These are phyloP conservation scores for Salarias fasciatus DNA, from an alignment of 2,797 vertebrate species.

Conservation along the genomic window DNA sequence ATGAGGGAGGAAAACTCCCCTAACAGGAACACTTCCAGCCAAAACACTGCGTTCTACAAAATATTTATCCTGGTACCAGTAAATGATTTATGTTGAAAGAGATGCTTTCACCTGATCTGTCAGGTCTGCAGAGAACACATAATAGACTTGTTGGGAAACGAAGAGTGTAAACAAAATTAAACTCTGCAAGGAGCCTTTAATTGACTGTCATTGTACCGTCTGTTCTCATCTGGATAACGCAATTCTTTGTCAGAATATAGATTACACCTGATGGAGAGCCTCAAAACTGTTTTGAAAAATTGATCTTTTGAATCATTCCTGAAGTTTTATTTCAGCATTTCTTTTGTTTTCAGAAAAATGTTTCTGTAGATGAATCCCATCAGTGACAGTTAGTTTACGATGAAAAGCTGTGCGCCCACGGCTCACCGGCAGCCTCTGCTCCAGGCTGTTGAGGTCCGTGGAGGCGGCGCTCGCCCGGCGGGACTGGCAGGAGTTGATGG, in stretches of 20 bases:
- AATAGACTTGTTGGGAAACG: slow-evolving; percentile 8
- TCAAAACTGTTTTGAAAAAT: neutral
- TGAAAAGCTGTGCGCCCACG: slow-evolving; percentile 9
- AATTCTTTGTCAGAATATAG: neutral
- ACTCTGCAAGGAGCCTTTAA: neutral
- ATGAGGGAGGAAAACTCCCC: slow-evolving; percentile 1
- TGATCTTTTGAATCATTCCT: too few relatives aligned
- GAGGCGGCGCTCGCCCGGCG: slow-evolving; percentile 87
- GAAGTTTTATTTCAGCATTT: too few relatives aligned
- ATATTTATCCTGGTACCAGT: slow-evolving; percentile 12
- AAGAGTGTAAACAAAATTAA: slow-evolving; percentile 5
- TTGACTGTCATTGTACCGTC: neutral
- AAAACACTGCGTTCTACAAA: slow-evolving; percentile 15
- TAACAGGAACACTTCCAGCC: neutral
- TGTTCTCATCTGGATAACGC: neutral
- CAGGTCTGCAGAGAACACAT: neutral
- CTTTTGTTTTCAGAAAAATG: too few relatives aligned
- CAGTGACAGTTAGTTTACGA: neutral
- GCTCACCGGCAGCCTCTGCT: slow-evolving; percentile 92
- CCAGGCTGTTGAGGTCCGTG: slow-evolving; percentile 81
- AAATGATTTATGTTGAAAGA: slow-evolving; percentile 14
- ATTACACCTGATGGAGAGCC: neutral
- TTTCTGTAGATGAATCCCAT: slow-evolving; percentile 19
- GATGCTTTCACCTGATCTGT: slow-evolving; percentile 7
- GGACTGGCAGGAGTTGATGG: slow-evolving; percentile 88